Conservation (phyloP, 2,113 vertebrate species). For the Dromaius novaehollandiae region DNA sequence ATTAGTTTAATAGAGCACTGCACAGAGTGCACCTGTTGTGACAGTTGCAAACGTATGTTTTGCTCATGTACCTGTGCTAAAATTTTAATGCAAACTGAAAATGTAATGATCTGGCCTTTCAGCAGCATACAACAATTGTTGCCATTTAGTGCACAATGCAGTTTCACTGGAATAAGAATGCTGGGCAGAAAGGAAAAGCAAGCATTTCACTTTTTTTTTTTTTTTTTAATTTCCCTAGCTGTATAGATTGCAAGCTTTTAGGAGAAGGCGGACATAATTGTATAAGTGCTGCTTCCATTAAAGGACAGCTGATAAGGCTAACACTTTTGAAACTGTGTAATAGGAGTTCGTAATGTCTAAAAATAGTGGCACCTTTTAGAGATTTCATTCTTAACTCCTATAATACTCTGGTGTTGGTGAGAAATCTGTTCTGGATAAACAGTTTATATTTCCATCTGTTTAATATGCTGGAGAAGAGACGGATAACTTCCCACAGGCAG, state of each 20-base stretch:
- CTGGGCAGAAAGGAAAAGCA: slow-evolving; percentile 2
- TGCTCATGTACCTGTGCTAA: slow-evolving; percentile 5
- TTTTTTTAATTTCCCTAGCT: neutral
- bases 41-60: slow-evolving; percentile 34
- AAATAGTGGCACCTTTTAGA: neutral
- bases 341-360: slow-evolving; percentile 22
- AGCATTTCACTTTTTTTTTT: neutral
- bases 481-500: neutral
- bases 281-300: slow-evolving; percentile 60
- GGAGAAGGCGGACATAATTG: slow-evolving; percentile 20
- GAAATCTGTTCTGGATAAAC: neutral
- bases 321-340: slow-evolving; percentile 42
- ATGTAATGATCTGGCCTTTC: neutral
- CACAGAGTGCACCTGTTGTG: slow-evolving; percentile 13
- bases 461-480: neutral
- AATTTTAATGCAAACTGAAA: slow-evolving; percentile 39
- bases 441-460: neutral
- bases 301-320: slow-evolving; percentile 57
- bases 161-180: slow-evolving; percentile 30
- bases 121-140: slow-evolving; percentile 15
- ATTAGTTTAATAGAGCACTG: slow-evolving; percentile 44
- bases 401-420: neutral
- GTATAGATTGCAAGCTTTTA: slow-evolving; percentile 49
- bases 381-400: slow-evolving; percentile 21
- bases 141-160: neutral